Conservation (phyloP, 2,888 invertebrate genomes). For the Eugnorisma glareosa region DNA sequence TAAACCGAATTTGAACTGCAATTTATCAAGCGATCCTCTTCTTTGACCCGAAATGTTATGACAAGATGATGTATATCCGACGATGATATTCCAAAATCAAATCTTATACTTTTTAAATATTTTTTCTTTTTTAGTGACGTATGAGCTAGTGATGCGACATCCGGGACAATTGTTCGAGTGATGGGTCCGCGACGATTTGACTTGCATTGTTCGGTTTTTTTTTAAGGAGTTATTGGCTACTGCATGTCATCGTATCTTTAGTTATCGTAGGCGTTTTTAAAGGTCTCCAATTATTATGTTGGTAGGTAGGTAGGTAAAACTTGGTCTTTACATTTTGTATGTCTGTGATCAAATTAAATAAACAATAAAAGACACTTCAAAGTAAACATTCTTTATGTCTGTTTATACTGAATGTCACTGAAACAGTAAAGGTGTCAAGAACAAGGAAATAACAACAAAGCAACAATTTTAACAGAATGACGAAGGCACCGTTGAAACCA, state of each 20-base stretch:
- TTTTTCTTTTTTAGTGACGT: constrained; percentile 72
- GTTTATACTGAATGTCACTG: not conserved
- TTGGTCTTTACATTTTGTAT: not conserved
- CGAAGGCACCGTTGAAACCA: constrained; percentile 68
- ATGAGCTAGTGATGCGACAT: constrained; percentile 85
- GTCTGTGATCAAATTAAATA: not conserved
- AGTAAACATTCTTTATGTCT: not conserved
- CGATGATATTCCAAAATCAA: constrained; percentile 85
- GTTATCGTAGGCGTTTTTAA: constrained; percentile 41
- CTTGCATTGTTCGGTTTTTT: constrained; percentile 73
- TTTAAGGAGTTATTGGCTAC: constrained; percentile 72
- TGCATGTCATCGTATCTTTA: constrained; percentile 73
- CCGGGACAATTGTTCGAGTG: constrained; percentile 85
- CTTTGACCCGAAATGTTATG: constrained; percentile 90
- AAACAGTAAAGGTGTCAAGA: constrained; percentile 16
- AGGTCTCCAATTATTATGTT: not conserved
- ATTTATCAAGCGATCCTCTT: constrained; percentile 88
- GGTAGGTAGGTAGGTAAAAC: no score
- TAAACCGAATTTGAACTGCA: constrained; percentile 89
- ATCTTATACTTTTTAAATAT: constrained; percentile 81
- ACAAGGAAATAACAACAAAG: constrained; percentile 61
- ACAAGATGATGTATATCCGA: constrained; percentile 89
- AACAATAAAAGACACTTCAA: not conserved
- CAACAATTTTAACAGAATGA: constrained; percentile 67
- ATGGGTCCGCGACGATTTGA: constrained; percentile 78